A percentile compares a stretch with the other conserved stretches of the same genome.
Conservation (phyloP, 2,797 vertebrate species). For the Oryzias dopingdopingensis region DNA sequence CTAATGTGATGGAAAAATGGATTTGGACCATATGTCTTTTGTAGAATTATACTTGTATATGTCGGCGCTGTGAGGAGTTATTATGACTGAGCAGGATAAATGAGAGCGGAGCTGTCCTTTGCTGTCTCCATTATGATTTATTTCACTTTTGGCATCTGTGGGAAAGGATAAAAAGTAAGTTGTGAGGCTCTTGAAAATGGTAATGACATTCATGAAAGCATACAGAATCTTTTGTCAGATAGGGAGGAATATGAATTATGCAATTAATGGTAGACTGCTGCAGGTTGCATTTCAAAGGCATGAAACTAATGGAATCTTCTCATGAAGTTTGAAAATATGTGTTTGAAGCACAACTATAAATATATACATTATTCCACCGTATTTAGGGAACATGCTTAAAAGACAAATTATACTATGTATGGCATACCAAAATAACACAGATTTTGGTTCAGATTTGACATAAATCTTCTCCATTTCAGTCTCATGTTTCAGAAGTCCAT, state of each 20-base stretch:
- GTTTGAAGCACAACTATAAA: conserved; percentile 13
- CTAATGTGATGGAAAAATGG: conserved; percentile 49
- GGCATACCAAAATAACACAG: no score
- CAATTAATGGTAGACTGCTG: conserved; percentile 53
- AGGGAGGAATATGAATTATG: conserved; percentile 61
- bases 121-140: conserved; percentile 67
- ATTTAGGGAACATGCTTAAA: no score
- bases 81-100: conserved; percentile 63
- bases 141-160: conserved; percentile 55
- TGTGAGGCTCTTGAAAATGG: conserved; percentile 43
- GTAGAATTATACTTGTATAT: conserved; percentile 62
- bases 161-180: conserved; percentile 48
- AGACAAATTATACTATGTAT: no score
- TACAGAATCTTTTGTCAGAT: conserved; percentile 56
- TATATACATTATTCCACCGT: conserved; percentile 9
- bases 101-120: conserved; percentile 63
- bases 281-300: conserved; percentile 46
- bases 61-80: conserved; percentile 59
- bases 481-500: conserved; percentile 57
- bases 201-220: conserved; percentile 58
- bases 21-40: conserved; percentile 69
- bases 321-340: conserved; percentile 7
- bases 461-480: conserved; percentile 36
- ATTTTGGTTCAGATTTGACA: background rate
- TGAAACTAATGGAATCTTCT: background rate